phyloP scores from a whole-genome alignment of 2,113 vertebrate genomes.

The Crocuta crocuta region DNA sequence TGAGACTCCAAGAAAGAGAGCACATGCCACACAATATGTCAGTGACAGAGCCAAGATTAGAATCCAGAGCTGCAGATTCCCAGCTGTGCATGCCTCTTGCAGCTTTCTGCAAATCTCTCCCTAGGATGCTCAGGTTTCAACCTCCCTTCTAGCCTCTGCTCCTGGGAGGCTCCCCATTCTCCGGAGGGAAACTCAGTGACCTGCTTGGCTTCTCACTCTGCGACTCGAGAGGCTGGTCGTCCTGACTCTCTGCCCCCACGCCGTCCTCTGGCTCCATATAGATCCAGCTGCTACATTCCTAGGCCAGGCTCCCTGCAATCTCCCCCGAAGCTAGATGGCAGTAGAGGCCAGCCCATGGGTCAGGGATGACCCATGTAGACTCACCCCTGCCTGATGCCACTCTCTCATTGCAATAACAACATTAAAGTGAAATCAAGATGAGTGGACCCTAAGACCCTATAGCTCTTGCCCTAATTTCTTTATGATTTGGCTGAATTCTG shows the following conservation, averaged over 20 bases:
- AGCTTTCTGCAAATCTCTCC: background rate
- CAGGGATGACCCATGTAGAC: background rate
- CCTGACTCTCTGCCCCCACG: background rate
- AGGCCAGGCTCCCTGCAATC: background rate
- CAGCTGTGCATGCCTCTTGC: background rate
- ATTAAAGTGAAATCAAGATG: background rate
- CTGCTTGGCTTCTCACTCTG: background rate
- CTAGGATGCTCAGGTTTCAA: background rate
- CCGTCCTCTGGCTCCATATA: background rate
- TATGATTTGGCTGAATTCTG: background rate
- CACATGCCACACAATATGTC: background rate
- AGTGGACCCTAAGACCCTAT: background rate
- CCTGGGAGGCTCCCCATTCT: background rate
- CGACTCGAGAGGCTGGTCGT: background rate
- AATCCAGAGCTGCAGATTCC: background rate
- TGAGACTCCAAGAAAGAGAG: background rate
- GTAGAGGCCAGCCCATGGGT: background rate
- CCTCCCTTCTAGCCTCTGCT: background rate
- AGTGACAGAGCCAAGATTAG: background rate
- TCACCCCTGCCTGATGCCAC: background rate
- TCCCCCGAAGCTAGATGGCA: background rate
- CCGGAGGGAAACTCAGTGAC: background rate
- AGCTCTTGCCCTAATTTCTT: background rate
- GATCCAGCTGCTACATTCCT: background rate
- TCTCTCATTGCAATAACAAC: background rate